These are phyloP conservation scores for Spialia ferax DNA, from an alignment of 2,888 invertebrate genomes.

Conservation along the genomic window DNA sequence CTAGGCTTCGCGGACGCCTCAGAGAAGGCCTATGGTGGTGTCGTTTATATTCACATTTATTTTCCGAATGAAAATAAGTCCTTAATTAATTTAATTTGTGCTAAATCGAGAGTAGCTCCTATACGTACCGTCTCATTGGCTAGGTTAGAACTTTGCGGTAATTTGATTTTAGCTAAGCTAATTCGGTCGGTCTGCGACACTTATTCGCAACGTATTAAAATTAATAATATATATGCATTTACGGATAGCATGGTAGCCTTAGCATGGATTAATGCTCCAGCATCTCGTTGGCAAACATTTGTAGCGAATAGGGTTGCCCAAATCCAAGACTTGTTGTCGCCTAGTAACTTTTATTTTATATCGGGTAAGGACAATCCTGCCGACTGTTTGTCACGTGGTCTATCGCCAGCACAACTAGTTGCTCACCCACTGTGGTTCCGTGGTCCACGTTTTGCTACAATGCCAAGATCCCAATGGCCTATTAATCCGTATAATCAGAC, in stretches of 20 bases:
- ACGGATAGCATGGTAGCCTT: conserved; percentile 7
- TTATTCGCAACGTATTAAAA: not conserved
- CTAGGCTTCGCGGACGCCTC: conserved; percentile 13
- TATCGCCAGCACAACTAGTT: conserved; percentile 25
- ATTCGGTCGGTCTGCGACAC: not conserved
- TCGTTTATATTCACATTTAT: conserved; percentile 4
- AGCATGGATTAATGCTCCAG: conserved; percentile 4
- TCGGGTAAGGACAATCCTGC: conserved; percentile 30
- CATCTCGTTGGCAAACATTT: conserved; percentile 5
- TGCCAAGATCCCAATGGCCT: conserved; percentile 5
- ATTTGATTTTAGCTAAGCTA: not conserved
- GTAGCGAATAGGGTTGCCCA: conserved; percentile 13
- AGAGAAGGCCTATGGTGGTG: conserved; percentile 1
- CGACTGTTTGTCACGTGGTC: conserved; percentile 31
- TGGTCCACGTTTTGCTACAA: conserved; percentile 18
- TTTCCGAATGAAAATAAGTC: not conserved
- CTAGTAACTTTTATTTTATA: conserved; percentile 26
- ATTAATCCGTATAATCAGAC: not conserved
- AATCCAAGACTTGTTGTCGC: not conserved
- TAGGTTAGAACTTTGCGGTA: conserved; percentile 12
- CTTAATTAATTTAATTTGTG: conserved; percentile 8
- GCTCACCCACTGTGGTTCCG: conserved; percentile 35
- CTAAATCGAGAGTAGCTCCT: conserved; percentile 13
- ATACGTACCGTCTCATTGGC: conserved; percentile 7
- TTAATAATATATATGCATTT: conserved; percentile 8